These are phyloP conservation scores for Pedetes capensis DNA, from an alignment of 2,113 vertebrate genomes.

Conservation along the genomic window DNA sequence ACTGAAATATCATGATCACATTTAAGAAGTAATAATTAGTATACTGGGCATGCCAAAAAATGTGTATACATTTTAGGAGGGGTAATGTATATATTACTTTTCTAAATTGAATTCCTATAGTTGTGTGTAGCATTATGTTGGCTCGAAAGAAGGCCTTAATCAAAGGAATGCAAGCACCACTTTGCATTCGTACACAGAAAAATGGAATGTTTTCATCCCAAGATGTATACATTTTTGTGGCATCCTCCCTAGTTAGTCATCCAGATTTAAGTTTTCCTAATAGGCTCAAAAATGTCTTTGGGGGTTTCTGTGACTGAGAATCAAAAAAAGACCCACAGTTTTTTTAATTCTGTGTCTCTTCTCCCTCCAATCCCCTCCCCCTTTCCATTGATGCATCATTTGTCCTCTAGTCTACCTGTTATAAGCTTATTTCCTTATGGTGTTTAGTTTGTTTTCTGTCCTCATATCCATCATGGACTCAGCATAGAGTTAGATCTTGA, in stretches of 20 bases:
- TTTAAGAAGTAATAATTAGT: slow-evolving; percentile 14
- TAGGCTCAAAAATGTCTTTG: background rate
- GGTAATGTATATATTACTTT: too few relatives aligned
- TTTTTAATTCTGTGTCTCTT: background rate
- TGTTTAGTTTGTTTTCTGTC: background rate
- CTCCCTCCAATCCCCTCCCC: background rate
- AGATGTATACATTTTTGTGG: too few relatives aligned
- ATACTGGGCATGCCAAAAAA: too few relatives aligned
- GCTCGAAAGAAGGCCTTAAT: too few relatives aligned
- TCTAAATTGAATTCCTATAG: too few relatives aligned
- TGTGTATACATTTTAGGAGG: too few relatives aligned
- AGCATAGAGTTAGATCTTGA: background rate
- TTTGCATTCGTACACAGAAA: too few relatives aligned
- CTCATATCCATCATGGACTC: background rate
- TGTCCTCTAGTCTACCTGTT: background rate
- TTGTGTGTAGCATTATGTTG: too few relatives aligned
- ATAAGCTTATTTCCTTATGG: background rate
- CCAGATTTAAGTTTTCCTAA: background rate
- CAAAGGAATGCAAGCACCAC: too few relatives aligned
- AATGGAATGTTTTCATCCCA: too few relatives aligned
- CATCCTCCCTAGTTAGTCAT: background rate
- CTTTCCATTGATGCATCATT: background rate
- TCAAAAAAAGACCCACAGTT: background rate
- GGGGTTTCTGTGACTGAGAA: background rate
- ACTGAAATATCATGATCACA: background rate